Percentiles rank a stretch among this genome's conserved stretches.
These are phyloP conservation scores for Drosophila ironensis DNA, from an alignment of 1,140 invertebrate genomes.

Conservation along the genomic window DNA sequence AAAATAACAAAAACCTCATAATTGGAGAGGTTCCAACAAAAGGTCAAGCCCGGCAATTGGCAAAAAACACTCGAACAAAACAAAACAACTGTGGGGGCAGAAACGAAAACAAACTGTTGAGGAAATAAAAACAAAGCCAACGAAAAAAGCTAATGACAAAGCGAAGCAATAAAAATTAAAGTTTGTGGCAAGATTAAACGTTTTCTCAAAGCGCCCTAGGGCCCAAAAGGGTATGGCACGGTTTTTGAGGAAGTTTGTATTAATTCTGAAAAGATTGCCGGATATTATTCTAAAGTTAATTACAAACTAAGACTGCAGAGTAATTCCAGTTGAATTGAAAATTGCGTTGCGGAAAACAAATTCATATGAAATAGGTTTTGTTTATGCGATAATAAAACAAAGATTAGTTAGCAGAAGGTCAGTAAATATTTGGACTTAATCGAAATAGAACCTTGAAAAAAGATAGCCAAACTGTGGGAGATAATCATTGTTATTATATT, in stretches of 20 bases:
- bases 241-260: slow-evolving; percentile 1
- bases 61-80: slow-evolving; percentile 49
- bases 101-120: slow-evolving; percentile 36
- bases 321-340: too few relatives aligned
- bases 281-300: neutral
- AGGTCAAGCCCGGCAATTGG: slow-evolving; percentile 66
- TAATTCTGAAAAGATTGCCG: neutral
- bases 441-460: too few relatives aligned
- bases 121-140: slow-evolving; percentile 42
- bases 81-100: slow-evolving; percentile 16
- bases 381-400: too few relatives aligned
- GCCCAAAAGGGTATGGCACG: slow-evolving; percentile 4
- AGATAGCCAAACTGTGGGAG: too few relatives aligned
- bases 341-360: too few relatives aligned
- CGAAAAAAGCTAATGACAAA: slow-evolving; percentile 60
- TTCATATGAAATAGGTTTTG: too few relatives aligned
- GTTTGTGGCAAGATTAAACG: slow-evolving; percentile 71
- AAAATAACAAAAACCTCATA: slow-evolving; percentile 44
- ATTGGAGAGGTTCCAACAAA: slow-evolving; percentile 73
- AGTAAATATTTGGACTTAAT: too few relatives aligned
- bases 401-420: too few relatives aligned
- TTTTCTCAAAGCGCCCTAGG: slow-evolving; percentile 34
- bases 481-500: too few relatives aligned
- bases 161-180: slow-evolving; percentile 70
- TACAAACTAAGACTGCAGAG: neutral